A percentile compares a stretch with the other conserved stretches of the same genome.
phyloP scores from a whole-genome alignment of 1,140 invertebrate species.

The Matsumurasca onukii region DNA sequence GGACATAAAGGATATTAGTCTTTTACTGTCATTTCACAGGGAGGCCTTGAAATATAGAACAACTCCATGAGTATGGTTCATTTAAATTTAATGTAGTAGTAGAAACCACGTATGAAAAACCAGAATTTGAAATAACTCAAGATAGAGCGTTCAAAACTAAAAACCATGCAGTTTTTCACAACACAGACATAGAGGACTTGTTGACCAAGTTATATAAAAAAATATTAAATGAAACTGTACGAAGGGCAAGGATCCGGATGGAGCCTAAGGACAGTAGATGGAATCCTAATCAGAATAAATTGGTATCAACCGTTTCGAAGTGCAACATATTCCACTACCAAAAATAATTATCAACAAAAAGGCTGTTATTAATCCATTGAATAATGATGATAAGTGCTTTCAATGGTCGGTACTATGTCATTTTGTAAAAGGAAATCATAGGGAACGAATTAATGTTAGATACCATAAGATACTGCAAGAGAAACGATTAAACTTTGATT shows the following conservation, averaged over 20 bases:
- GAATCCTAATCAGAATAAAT: constrained; percentile 2
- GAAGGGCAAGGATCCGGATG: constrained; percentile 1
- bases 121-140: too few species aligned
- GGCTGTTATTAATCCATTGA: constrained; percentile 9
- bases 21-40: too few species aligned
- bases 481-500: constrained; percentile 18
- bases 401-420: constrained; percentile 15
- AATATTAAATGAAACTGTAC: background rate
- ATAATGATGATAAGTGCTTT: constrained; percentile 24
- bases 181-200: background rate
- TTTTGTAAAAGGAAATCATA: constrained; percentile 3
- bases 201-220: background rate
- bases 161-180: background rate
- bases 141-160: too few species aligned
- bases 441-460: background rate
- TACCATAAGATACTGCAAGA: background rate
- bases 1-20: too few species aligned
- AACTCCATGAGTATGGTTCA: too few species aligned
- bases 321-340: background rate
- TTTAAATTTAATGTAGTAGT: too few species aligned
- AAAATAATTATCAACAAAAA: background rate
- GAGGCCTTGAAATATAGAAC: too few species aligned
- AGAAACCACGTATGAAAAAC: too few species aligned
- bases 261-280: constrained; percentile 7
- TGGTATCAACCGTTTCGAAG: too few species aligned